These are phyloP conservation scores for Trissonchulus sp. DNA, from an alignment of 2,888 invertebrate species.

Conservation along the genomic window DNA sequence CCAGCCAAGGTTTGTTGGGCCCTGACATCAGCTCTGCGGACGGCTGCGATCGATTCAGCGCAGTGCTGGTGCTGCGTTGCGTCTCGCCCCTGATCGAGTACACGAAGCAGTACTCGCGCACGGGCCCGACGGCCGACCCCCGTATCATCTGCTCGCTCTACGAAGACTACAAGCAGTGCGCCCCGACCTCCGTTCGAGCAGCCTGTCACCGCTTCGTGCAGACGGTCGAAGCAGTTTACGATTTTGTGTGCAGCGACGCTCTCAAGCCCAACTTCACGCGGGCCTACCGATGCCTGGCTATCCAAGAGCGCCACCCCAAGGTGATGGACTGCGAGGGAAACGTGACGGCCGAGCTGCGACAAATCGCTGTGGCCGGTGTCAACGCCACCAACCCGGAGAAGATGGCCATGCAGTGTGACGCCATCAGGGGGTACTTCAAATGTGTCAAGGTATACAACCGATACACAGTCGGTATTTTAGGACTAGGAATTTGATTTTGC, in stretches of 20 bases:
- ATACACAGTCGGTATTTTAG: no score
- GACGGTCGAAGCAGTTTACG: slow-evolving; percentile 42
- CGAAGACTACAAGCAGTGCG: slow-evolving; percentile 29
- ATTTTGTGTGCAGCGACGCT: slow-evolving; percentile 41
- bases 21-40: background rate
- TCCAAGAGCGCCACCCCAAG: slow-evolving; percentile 34
- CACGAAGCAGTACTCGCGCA: slow-evolving; percentile 21
- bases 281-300: slow-evolving; percentile 39
- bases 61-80: slow-evolving; percentile 40
- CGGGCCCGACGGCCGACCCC: slow-evolving; percentile 24
- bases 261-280: slow-evolving; percentile 39
- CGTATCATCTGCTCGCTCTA: slow-evolving; percentile 19
- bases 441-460: slow-evolving; percentile 25
- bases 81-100: slow-evolving; percentile 39
- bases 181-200: slow-evolving; percentile 13
- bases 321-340: slow-evolving; percentile 41
- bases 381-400: background rate
- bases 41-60: slow-evolving; percentile 41
- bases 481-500: no score
- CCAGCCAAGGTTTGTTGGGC: no score
- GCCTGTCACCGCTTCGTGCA: slow-evolving; percentile 4
- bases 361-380: slow-evolving; percentile 30
- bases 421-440: slow-evolving; percentile 26
- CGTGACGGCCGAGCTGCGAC: slow-evolving; percentile 38
- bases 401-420: slow-evolving; percentile 16